Conservation (phyloP, 1,140 invertebrate species). For the Hycleus cichorii region DNA sequence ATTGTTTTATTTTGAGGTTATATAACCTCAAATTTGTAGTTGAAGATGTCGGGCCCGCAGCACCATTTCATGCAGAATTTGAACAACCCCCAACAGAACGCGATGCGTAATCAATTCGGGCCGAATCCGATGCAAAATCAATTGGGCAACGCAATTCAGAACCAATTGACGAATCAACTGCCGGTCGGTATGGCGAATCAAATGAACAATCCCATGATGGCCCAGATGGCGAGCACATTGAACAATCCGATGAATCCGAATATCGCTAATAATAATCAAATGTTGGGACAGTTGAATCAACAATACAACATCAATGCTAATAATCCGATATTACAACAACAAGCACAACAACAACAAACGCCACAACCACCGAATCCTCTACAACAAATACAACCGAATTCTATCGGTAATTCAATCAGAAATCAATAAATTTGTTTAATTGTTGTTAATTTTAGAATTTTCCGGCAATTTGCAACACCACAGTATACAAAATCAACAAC, state of each 20-base stretch:
- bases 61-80: constrained; percentile 52
- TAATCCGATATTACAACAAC: constrained; percentile 25
- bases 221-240: constrained; percentile 50
- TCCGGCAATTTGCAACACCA: constrained; percentile 33
- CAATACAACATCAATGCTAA: constrained; percentile 30
- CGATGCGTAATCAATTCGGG: constrained; percentile 50
- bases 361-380: constrained; percentile 8
- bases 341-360: constrained; percentile 10
- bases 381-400: constrained; percentile 26
- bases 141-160: constrained; percentile 47
- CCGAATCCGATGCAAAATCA: constrained; percentile 42
- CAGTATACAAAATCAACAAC: constrained; percentile 38
- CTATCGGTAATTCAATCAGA: constrained; percentile 24
- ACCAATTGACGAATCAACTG: constrained; percentile 33
- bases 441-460: constrained; percentile 39
- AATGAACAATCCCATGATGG: constrained; percentile 28
- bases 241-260: constrained; percentile 35
- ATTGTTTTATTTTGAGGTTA: no score
- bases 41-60: constrained; percentile 49
- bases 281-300: constrained; percentile 33
- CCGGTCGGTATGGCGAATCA: constrained; percentile 32
- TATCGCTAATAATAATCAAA: constrained; percentile 27
- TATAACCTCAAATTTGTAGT: no score
- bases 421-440: constrained; percentile 40
- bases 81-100: constrained; percentile 47